Conservation (phyloP, 2,797 vertebrate genomes). For the Megaceryle alcyon region DNA sequence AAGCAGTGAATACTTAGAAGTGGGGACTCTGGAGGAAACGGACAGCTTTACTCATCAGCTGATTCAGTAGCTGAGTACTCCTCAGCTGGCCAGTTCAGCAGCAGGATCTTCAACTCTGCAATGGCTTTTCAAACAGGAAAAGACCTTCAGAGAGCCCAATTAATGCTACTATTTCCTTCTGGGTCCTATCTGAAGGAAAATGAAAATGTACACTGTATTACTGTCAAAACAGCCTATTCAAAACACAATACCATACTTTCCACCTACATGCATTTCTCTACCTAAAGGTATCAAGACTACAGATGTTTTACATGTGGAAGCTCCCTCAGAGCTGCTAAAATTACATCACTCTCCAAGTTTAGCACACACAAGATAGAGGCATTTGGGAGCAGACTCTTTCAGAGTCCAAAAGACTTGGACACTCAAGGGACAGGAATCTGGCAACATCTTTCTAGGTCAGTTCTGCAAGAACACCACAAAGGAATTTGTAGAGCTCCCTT, state of each 20-base stretch:
- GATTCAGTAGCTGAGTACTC: constrained; percentile 58
- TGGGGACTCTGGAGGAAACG: constrained; percentile 9
- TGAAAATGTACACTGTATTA: constrained; percentile 8
- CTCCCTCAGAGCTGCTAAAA: not conserved
- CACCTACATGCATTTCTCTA: not conserved
- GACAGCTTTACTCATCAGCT: constrained; percentile 60
- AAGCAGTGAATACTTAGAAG: constrained; percentile 42
- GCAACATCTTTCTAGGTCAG: not conserved
- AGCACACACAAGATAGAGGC: not conserved
- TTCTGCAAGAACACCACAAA: not conserved
- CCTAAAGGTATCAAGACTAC: not conserved
- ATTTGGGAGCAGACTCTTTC: not conserved
- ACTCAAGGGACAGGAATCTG: not conserved
- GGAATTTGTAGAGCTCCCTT: not conserved
- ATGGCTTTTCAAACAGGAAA: constrained; percentile 45
- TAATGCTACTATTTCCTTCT: constrained; percentile 49
- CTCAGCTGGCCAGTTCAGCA: constrained; percentile 38
- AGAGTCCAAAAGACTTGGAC: not conserved
- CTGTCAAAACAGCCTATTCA: not conserved
- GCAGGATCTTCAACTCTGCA: constrained; percentile 53
- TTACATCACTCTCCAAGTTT: not conserved
- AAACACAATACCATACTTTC: not conserved
- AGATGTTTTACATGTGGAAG: not conserved
- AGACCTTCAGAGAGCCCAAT: constrained; percentile 41
- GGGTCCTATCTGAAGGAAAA: constrained; percentile 49